Percentiles rank a stretch among this genome's conserved stretches.
phyloP scores from a whole-genome alignment of 1,140 invertebrate species.

The Drosophila arizonae region DNA sequence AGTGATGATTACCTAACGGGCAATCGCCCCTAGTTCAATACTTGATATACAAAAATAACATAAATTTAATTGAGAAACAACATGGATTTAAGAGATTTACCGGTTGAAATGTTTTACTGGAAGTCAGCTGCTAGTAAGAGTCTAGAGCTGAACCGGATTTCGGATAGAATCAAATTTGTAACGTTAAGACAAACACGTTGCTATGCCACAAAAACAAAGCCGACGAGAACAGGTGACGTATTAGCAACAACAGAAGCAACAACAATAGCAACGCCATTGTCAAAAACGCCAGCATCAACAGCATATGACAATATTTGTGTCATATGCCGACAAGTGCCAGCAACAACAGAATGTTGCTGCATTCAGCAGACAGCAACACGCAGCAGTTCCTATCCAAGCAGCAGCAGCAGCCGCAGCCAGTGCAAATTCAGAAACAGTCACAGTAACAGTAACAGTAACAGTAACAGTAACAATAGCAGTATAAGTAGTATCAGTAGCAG shows the following conservation, averaged over 20 bases:
- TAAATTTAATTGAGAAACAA: slow-evolving; percentile 6
- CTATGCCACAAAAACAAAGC: slow-evolving; percentile 8
- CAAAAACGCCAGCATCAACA: slow-evolving; percentile 35
- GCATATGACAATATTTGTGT: slow-evolving; percentile 50
- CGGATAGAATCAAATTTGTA: no score
- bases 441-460: slow-evolving; percentile 4
- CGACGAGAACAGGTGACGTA: slow-evolving; percentile 18
- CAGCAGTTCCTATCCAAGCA: slow-evolving; percentile 26
- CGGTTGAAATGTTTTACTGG: no score
- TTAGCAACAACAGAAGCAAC: slow-evolving; percentile 26
- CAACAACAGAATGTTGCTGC: slow-evolving; percentile 31
- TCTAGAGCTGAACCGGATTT: no score
- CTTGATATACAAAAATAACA: slow-evolving; percentile 10
- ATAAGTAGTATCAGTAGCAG: not conserved
- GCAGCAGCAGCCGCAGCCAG: slow-evolving; percentile 8
- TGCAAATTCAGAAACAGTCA: slow-evolving; percentile 11
- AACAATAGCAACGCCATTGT: slow-evolving; percentile 13
- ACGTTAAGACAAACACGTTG: not conserved
- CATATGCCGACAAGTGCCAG: slow-evolving; percentile 51
- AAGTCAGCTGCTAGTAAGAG: no score
- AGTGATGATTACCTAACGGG: slow-evolving; percentile 66
- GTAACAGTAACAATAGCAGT: not conserved
- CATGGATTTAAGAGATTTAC: slow-evolving; percentile 2
- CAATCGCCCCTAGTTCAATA: slow-evolving; percentile 16
- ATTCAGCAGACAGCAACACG: slow-evolving; percentile 19